Evolutionary conservation across 2,113 vertebrate genomes (phyloP).

Genomic region (Bubo bubo): DNA sequence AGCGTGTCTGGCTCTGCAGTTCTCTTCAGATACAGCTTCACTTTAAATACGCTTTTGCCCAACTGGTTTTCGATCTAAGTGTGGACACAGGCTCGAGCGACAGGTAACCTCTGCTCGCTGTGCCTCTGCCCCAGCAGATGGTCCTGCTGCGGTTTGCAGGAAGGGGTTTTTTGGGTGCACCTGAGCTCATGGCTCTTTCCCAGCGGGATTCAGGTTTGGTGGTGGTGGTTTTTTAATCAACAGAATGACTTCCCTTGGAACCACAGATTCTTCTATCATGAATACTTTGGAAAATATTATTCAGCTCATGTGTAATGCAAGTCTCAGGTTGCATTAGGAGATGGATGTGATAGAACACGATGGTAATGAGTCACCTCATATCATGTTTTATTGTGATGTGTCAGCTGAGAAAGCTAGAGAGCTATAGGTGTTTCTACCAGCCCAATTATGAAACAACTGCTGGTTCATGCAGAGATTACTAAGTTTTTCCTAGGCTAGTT

Average conservation of each 20-base stretch:
- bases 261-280: slow-evolving; percentile 4
- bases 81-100: neutral
- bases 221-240: neutral
- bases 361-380: slow-evolving; percentile 23
- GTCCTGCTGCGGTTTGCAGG: neutral
- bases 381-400: slow-evolving; percentile 55
- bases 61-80: neutral
- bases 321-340: slow-evolving; percentile 9
- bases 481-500: slow-evolving; percentile 44
- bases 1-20: neutral
- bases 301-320: neutral
- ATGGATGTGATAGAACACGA: slow-evolving; percentile 53
- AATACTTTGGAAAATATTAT: slow-evolving; percentile 53
- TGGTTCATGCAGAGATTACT: slow-evolving; percentile 34
- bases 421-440: slow-evolving; percentile 38
- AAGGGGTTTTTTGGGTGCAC: neutral
- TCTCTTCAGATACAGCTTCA: neutral
- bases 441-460: neutral
- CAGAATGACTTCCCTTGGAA: neutral
- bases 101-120: neutral
- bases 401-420: slow-evolving; percentile 42
- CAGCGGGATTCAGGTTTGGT: neutral
- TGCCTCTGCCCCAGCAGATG: neutral
- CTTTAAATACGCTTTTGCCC: neutral
- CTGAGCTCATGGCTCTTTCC: neutral